phyloP scores from a whole-genome alignment of 2,797 vertebrate genomes.

The Phataginus tetradactyla region DNA sequence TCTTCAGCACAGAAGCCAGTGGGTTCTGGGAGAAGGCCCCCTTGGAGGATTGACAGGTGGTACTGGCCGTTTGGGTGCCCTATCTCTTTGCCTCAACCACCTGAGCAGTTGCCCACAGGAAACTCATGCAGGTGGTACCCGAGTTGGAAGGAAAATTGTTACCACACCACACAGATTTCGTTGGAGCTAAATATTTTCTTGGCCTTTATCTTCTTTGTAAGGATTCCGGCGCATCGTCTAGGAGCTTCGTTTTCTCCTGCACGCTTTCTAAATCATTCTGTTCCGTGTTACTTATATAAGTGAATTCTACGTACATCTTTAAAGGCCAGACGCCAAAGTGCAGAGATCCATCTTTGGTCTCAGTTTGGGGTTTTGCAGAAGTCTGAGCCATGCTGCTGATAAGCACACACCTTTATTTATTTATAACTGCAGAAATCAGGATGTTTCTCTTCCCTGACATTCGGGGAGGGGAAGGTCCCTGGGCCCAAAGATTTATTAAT shows the following conservation, averaged over 20 bases:
- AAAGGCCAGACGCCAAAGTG: too few species aligned
- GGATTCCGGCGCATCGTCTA: rapidly evolving
- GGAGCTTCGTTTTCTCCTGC: too few species aligned
- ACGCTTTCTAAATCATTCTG: rapidly evolving
- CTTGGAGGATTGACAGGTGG: neutral
- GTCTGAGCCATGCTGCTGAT: neutral
- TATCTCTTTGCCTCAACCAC: too few species aligned
- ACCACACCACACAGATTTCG: neutral
- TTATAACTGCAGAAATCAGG: rapidly evolving
- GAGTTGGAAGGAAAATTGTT: neutral
- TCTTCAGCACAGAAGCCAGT: neutral
- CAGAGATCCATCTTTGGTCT: rapidly evolving
- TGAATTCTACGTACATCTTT: rapidly evolving
- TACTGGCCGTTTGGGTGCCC: neutral
- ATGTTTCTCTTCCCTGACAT: rapidly evolving
- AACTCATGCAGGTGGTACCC: rapidly evolving
- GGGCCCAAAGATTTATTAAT: neutral
- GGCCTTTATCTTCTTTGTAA: too few species aligned
- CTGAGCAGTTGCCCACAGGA: neutral
- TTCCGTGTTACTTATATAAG: rapidly evolving
- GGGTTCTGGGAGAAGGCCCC: neutral
- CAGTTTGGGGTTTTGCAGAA: neutral
- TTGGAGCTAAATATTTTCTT: neutral
- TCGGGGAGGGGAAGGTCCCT: neutral
- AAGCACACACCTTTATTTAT: neutral